phyloP scores from a whole-genome alignment of 1,140 invertebrate genomes.

The Lycorma delicatula region DNA sequence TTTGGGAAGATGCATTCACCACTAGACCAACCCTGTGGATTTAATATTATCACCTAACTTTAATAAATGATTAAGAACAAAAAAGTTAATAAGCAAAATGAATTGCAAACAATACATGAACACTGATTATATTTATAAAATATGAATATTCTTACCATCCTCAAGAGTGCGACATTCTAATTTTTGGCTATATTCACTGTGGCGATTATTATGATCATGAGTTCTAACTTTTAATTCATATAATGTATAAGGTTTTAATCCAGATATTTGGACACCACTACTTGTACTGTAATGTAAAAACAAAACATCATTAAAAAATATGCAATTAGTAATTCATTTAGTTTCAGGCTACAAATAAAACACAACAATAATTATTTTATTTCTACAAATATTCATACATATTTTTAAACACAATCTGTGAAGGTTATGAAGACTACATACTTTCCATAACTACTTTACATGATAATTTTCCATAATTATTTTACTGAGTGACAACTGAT shows the following conservation, averaged over 20 bases:
- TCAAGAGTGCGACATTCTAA: slow-evolving; percentile 46
- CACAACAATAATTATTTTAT: too few species aligned
- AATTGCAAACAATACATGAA: background rate
- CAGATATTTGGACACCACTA: slow-evolving; percentile 39
- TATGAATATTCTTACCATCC: slow-evolving; percentile 38
- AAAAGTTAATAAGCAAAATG: background rate
- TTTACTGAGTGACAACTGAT: too few species aligned
- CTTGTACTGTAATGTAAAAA: slow-evolving; percentile 38
- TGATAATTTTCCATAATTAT: too few species aligned
- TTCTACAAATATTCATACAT: too few species aligned
- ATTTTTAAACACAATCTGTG: too few species aligned
- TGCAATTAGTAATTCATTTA: too few species aligned
- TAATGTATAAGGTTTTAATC: slow-evolving; percentile 48
- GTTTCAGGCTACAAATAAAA: too few species aligned
- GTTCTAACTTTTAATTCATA: slow-evolving; percentile 51
- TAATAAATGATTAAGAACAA: background rate
- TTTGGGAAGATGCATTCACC: background rate
- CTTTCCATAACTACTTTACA: too few species aligned
- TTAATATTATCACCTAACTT: background rate
- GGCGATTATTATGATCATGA: slow-evolving; percentile 36
- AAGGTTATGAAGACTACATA: too few species aligned
- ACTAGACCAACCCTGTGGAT: background rate
- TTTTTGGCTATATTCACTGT: slow-evolving; percentile 40
- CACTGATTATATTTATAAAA: background rate
- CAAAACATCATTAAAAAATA: background rate